Conservation (phyloP, 2,797 vertebrate species). For the Glossophaga mutica region DNA sequence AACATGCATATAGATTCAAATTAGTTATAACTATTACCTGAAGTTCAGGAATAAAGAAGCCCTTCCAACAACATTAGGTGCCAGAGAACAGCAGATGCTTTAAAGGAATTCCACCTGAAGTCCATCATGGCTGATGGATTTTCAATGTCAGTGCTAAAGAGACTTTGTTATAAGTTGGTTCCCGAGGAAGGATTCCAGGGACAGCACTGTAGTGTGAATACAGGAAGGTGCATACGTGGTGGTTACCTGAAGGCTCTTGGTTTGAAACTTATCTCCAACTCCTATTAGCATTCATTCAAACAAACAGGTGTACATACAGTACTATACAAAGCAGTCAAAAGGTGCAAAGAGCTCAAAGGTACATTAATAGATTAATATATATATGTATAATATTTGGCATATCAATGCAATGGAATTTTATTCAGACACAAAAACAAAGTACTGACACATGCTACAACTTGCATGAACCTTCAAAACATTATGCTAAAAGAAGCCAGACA, state of each 20-base stretch:
- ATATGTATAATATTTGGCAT: not conserved
- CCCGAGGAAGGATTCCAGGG: not conserved
- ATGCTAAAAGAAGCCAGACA: not conserved
- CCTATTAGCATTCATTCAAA: not conserved
- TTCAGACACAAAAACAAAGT: not conserved
- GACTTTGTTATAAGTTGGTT: not conserved
- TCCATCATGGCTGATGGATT: not conserved
- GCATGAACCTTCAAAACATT: not conserved
- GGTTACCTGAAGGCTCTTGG: not conserved
- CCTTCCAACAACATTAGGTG: not conserved
- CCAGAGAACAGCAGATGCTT: not conserved
- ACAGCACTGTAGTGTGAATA: not conserved
- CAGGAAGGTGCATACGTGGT: not conserved
- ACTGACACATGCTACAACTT: not conserved
- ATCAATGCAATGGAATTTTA: not conserved
- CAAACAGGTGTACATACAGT: not conserved
- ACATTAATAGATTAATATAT: not conserved
- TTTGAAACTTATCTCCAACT: not conserved
- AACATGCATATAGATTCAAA: not conserved
- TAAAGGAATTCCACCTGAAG: not conserved
- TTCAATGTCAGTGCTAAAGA: not conserved
- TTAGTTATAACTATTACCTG: not conserved
- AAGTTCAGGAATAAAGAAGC: constrained; percentile 25
- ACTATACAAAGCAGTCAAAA: not conserved
- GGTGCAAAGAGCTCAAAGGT: not conserved